Conservation (phyloP, 2,888 invertebrate genomes). For the Amiota mariae region DNA sequence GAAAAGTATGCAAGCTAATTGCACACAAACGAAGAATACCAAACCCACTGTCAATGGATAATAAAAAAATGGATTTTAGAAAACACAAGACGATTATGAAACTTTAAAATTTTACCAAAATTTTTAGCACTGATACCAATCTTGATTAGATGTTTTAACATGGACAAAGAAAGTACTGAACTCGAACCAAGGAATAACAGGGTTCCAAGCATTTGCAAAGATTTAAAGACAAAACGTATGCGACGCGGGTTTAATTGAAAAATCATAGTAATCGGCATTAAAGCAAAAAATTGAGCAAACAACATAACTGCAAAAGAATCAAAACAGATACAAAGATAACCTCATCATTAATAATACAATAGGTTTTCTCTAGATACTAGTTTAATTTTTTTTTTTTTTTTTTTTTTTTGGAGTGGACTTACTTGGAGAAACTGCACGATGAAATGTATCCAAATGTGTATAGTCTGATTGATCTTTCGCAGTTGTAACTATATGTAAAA, state of each 20-base stretch:
- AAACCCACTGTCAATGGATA: constrained; percentile 57
- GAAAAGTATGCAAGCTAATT: constrained; percentile 62
- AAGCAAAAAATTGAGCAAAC: constrained; percentile 75
- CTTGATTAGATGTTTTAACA: constrained; percentile 51
- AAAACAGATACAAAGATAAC: background rate
- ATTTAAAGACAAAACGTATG: constrained; percentile 61
- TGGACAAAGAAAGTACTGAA: constrained; percentile 48
- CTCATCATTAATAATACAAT: too few relatives aligned
- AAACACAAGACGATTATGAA: background rate
- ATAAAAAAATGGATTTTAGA: background rate
- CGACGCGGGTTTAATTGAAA: constrained; percentile 69
- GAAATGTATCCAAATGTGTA: constrained; percentile 71
- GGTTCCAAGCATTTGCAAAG: constrained; percentile 56
- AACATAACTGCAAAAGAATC: constrained; percentile 70
- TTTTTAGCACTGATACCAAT: constrained; percentile 70
- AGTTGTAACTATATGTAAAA: background rate
- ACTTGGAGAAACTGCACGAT: constrained; percentile 74
- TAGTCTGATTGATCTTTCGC: constrained; percentile 42
- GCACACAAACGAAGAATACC: constrained; percentile 66
- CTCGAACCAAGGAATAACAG: constrained; percentile 54
- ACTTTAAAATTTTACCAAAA: constrained; percentile 53
- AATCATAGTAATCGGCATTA: constrained; percentile 75
- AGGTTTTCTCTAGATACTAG: too few relatives aligned
- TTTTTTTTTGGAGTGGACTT: constrained; percentile 36
- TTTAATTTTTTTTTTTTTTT: too few relatives aligned